Conservation (phyloP, 2,888 invertebrate genomes). For the Ceratothoa steindachneri region DNA sequence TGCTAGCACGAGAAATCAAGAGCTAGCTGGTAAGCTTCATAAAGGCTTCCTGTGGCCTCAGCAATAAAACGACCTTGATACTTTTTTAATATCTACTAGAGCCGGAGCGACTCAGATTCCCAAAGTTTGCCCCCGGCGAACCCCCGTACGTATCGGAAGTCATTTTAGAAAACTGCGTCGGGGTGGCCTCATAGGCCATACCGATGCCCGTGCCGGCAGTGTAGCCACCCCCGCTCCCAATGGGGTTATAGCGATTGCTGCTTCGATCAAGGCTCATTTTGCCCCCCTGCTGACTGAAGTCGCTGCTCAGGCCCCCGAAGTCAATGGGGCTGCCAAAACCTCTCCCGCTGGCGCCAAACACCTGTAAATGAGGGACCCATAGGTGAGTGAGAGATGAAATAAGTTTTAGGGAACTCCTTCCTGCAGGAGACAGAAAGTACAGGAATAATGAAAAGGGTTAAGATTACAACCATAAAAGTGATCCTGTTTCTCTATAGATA, state of each 20-base stretch:
- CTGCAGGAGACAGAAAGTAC: no score
- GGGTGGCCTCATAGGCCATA: background rate
- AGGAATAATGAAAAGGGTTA: no score
- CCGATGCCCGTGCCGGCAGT: background rate
- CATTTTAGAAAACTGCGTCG: background rate
- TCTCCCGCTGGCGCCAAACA: constrained; percentile 1
- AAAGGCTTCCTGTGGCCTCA: no score
- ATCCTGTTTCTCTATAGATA: no score
- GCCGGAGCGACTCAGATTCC: background rate
- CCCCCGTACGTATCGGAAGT: background rate
- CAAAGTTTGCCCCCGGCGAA: background rate
- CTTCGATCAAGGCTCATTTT: constrained; percentile 3
- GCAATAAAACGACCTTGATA: no score
- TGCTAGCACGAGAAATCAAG: background rate
- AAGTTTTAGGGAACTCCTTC: no score
- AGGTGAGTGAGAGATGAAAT: background rate
- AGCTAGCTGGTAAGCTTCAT: background rate
- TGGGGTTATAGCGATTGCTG: constrained; percentile 1
- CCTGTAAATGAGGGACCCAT: background rate
- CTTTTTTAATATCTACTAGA: constrained; percentile 4
- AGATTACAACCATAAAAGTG: no score
- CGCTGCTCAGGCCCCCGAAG: background rate
- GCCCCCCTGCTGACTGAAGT: constrained; percentile 1
- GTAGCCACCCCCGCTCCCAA: background rate
- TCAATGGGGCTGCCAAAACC: constrained; percentile 5